phyloP scores from a whole-genome alignment of 2,113 vertebrate genomes.

The Oreochromis spilurus region DNA sequence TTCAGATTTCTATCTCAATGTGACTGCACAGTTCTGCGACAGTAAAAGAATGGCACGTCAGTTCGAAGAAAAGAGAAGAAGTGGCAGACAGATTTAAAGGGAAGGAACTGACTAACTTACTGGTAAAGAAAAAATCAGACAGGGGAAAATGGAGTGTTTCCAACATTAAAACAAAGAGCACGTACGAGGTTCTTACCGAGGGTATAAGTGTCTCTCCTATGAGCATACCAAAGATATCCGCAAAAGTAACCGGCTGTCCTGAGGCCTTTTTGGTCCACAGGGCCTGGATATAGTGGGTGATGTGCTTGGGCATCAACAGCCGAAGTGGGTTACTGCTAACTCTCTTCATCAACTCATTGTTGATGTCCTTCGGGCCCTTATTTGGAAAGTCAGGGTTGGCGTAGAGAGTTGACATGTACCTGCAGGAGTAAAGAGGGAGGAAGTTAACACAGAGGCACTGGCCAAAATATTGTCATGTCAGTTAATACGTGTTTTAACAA shows the following conservation, averaged over 20 bases:
- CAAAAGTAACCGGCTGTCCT: slow-evolving; percentile 97
- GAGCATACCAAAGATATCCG: slow-evolving; percentile 96
- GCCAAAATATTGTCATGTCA: not conserved
- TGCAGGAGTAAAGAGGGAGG: slow-evolving; percentile 37
- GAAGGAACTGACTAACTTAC: not conserved
- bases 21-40: not conserved
- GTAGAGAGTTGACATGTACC: slow-evolving; percentile 95
- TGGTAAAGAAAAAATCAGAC: not conserved
- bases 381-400: slow-evolving; percentile 90
- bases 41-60: not conserved
- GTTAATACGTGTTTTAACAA: not conserved
- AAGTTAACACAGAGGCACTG: not conserved
- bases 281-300: slow-evolving; percentile 90
- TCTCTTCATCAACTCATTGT: slow-evolving; percentile 85
- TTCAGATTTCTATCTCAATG: not conserved
- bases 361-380: slow-evolving; percentile 89
- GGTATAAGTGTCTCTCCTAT: slow-evolving; percentile 96
- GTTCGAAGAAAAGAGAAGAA: not conserved
- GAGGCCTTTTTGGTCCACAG: slow-evolving; percentile 94
- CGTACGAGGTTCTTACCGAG: slow-evolving; percentile 73
- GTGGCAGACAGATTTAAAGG: not conserved
- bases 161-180: not conserved
- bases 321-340: slow-evolving; percentile 91
- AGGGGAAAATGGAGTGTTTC: not conserved
- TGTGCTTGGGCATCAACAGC: slow-evolving; percentile 87